Percentiles rank a stretch among this genome's conserved stretches.
These are phyloP conservation scores for Choristoneura rosaceana DNA, from an alignment of 2,888 invertebrate genomes.

Conservation along the genomic window DNA sequence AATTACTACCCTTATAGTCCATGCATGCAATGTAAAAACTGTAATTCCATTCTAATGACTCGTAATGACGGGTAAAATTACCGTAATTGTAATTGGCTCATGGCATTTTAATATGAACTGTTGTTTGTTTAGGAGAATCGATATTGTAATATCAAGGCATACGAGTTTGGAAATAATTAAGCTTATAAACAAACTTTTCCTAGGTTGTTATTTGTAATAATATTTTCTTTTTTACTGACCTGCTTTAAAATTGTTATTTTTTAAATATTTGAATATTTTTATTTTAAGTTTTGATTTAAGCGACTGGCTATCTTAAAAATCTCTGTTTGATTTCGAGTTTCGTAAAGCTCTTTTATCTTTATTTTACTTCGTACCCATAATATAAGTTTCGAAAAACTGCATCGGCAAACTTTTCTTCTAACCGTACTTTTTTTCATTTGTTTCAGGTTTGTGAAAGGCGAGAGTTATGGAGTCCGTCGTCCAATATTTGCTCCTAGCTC, in stretches of 20 bases:
- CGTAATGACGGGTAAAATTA: constrained; percentile 33
- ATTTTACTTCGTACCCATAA: neutral
- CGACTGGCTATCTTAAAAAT: too few relatives aligned
- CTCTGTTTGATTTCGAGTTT: too few relatives aligned
- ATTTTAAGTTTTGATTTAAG: too few relatives aligned
- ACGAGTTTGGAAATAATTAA: neutral
- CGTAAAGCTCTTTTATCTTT: too few relatives aligned
- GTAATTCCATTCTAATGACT: constrained; percentile 38
- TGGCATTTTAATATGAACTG: constrained; percentile 28
- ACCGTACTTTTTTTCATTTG: constrained; percentile 62
- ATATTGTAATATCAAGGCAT: constrained; percentile 7
- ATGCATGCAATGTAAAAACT: constrained; percentile 36
- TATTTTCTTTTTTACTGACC: too few relatives aligned
- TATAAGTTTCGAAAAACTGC: neutral
- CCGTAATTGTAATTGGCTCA: constrained; percentile 29
- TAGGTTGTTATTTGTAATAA: neutral
- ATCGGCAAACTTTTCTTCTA: constrained; percentile 43
- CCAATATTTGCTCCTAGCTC: constrained; percentile 82
- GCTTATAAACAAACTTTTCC: neutral
- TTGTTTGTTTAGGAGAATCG: constrained; percentile 23
- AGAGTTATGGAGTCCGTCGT: constrained; percentile 76
- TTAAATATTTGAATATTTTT: too few relatives aligned
- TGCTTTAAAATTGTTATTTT: too few relatives aligned
- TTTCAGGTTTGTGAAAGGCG: constrained; percentile 70
- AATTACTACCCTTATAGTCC: constrained; percentile 14